Percentiles rank a stretch among this genome's conserved stretches.
Evolutionary conservation across 2,888 invertebrate genomes (phyloP).

Genomic region (Dasypogon diadema): DNA sequence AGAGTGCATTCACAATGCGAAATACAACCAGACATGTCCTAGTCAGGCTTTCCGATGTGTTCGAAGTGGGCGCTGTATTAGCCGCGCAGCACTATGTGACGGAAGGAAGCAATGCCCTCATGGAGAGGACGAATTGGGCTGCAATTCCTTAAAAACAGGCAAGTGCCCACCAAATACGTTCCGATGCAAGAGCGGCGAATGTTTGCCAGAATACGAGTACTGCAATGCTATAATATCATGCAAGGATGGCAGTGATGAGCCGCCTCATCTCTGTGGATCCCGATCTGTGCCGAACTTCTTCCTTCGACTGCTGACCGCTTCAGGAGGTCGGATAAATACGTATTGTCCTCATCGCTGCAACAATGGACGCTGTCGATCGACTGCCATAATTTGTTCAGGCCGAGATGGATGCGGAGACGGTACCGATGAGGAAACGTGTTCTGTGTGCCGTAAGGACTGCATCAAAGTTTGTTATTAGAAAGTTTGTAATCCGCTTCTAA

Average conservation of each 20-base stretch:
- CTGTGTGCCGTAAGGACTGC: conserved; percentile 83
- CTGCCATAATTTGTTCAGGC: conserved; percentile 90
- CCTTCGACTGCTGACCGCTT: conserved; percentile 63
- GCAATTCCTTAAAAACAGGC: conserved; percentile 72
- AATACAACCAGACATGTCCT: conserved; percentile 72
- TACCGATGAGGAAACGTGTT: conserved; percentile 86
- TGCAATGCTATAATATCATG: conserved; percentile 91
- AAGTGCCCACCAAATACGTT: conserved; percentile 85
- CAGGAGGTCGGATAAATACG: conserved; percentile 58
- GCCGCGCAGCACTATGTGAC: conserved; percentile 84
- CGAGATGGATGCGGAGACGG: conserved; percentile 93
- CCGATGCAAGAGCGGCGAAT: conserved; percentile 87
- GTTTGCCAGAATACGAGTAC: conserved; percentile 90
- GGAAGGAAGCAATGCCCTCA: conserved; percentile 81
- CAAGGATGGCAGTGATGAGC: conserved; percentile 90
- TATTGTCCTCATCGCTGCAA: conserved; percentile 86
- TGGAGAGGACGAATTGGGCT: conserved; percentile 82
- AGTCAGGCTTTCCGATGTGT: conserved; percentile 79
- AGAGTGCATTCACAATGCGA: conserved; percentile 74
- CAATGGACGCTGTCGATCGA: conserved; percentile 89
- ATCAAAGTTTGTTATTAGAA: not conserved
- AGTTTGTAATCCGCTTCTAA: not conserved
- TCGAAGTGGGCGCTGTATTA: conserved; percentile 78
- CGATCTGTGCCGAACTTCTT: conserved; percentile 68
- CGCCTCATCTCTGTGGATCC: conserved; percentile 78